phyloP scores from a whole-genome alignment of 2,113 vertebrate genomes.

The Menura novaehollandiae region DNA sequence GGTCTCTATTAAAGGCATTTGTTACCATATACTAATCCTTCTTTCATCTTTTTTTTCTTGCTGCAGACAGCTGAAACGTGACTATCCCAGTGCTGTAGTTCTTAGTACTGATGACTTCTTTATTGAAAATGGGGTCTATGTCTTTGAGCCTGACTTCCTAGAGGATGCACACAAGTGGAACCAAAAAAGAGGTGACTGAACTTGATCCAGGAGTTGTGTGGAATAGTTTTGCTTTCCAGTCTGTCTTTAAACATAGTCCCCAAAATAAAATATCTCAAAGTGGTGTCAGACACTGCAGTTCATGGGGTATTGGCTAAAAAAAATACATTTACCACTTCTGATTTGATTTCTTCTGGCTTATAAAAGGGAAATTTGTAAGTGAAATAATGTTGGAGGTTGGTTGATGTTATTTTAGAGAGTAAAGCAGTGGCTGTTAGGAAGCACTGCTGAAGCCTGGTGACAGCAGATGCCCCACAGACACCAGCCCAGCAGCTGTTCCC shows the following conservation, averaged over 20 bases:
- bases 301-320: not conserved
- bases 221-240: not conserved
- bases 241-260: not conserved
- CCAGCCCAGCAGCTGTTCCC: not conserved
- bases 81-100: slow-evolving; percentile 70
- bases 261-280: not conserved
- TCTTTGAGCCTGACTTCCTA: slow-evolving; percentile 72
- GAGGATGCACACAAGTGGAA: slow-evolving; percentile 81
- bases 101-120: slow-evolving; percentile 80
- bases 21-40: not conserved
- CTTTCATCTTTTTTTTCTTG: not conserved
- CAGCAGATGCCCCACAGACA: not conserved
- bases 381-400: not conserved
- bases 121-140: slow-evolving; percentile 68
- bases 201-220: not conserved
- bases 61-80: slow-evolving; percentile 72
- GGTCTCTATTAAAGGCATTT: not conserved
- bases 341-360: not conserved
- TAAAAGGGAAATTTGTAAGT: not conserved
- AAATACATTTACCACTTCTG: not conserved
- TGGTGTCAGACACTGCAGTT: not conserved
- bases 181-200: slow-evolving; percentile 75
- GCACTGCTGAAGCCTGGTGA: not conserved
- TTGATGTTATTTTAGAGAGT: not conserved
- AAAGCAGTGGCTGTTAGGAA: not conserved